These are phyloP conservation scores for Buceros bicornis DNA, from an alignment of 2,797 vertebrate species.

Conservation along the genomic window DNA sequence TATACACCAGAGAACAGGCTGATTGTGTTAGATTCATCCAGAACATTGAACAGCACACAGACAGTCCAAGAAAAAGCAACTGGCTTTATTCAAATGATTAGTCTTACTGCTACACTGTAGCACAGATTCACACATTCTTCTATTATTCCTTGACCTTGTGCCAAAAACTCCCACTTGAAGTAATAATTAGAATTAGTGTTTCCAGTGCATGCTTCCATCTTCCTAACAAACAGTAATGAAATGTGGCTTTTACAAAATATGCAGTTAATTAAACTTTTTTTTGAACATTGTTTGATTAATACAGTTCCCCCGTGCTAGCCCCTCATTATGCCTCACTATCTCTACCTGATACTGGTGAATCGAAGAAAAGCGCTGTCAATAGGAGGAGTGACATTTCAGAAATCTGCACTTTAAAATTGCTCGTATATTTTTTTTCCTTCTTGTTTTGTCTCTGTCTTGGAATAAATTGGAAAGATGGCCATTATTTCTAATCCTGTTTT, in stretches of 20 bases:
- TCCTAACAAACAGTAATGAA: slow-evolving; percentile 80
- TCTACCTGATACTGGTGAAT: slow-evolving; percentile 17
- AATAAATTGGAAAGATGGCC: neutral
- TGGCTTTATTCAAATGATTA: slow-evolving; percentile 87
- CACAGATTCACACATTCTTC: slow-evolving; percentile 85
- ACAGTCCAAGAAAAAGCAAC: slow-evolving; percentile 79
- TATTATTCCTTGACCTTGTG: slow-evolving; percentile 87
- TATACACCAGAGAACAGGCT: slow-evolving; percentile 86
- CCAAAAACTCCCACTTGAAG: slow-evolving; percentile 85
- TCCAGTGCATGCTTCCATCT: slow-evolving; percentile 81
- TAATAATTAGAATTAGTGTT: slow-evolving; percentile 87
- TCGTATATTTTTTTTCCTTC: neutral
- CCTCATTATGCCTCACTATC: neutral
- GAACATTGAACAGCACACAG: slow-evolving; percentile 83
- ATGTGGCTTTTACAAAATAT: slow-evolving; percentile 78
- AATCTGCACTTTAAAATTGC: neutral
- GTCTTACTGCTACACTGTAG: slow-evolving; percentile 80
- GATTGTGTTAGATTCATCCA: slow-evolving; percentile 87
- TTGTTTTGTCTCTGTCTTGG: neutral
- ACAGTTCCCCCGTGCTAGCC: slow-evolving; percentile 56
- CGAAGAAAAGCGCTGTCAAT: neutral
- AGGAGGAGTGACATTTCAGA: neutral
- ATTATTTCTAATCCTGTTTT: neutral
- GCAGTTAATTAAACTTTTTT: slow-evolving; percentile 79
- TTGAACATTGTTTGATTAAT: slow-evolving; percentile 69